Evolutionary conservation across 2,888 invertebrate genomes (phyloP).

Genomic region (Neoascia interrupta): DNA sequence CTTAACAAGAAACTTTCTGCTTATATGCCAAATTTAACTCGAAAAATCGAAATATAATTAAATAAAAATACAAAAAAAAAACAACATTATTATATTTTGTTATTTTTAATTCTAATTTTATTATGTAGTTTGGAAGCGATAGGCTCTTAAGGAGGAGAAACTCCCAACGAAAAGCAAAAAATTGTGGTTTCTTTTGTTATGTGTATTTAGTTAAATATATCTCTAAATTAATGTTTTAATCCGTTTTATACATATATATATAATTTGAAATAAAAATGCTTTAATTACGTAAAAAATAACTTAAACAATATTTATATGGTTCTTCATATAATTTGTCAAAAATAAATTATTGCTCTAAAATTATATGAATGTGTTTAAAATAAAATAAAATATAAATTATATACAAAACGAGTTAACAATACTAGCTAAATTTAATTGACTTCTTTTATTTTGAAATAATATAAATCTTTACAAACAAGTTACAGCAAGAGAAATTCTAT

Average conservation of each 20-base stretch:
- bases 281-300: too few relatives aligned
- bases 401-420: constrained; percentile 40
- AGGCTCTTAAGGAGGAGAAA: not conserved
- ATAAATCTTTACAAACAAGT: constrained; percentile 27
- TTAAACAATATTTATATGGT: too few relatives aligned
- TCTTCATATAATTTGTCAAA: too few relatives aligned
- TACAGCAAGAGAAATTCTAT: constrained; percentile 26
- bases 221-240: constrained; percentile 1
- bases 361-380: constrained; percentile 32
- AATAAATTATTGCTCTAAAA: constrained; percentile 6
- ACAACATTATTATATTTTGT: constrained; percentile 19
- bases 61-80: too few relatives aligned
- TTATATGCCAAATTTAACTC: constrained; percentile 57
- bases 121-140: not conserved
- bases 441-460: constrained; percentile 34
- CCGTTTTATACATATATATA: not conserved
- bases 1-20: constrained; percentile 34
- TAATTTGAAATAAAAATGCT: constrained; percentile 36
- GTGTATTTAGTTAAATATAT: constrained; percentile 1
- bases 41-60: constrained; percentile 33
- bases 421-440: constrained; percentile 50
- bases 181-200: not conserved
- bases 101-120: constrained; percentile 3
- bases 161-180: not conserved
- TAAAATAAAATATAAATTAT: constrained; percentile 9